These are phyloP conservation scores for Crepidodera aurea DNA, from an alignment of 2,888 invertebrate genomes.

Conservation along the genomic window DNA sequence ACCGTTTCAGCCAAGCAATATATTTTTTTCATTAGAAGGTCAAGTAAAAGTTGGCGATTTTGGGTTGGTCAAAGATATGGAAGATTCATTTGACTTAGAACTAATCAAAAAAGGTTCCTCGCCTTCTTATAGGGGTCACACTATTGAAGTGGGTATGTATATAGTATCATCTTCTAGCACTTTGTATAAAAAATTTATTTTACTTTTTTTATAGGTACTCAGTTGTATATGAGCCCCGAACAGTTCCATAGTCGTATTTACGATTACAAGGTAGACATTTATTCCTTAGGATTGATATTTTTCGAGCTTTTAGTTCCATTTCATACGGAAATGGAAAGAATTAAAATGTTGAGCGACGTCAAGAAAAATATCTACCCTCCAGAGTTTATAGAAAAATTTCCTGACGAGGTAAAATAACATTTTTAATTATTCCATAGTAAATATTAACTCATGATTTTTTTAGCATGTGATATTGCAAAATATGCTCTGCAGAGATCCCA, in stretches of 20 bases:
- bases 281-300: constrained; percentile 91
- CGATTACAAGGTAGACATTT: constrained; percentile 94
- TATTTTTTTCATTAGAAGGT: constrained; percentile 91
- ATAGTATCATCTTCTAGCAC: background rate
- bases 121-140: constrained; percentile 61
- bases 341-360: constrained; percentile 71
- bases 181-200: constrained; percentile 1
- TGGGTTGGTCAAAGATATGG: constrained; percentile 93
- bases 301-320: constrained; percentile 93
- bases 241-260: constrained; percentile 80
- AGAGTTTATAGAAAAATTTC: constrained; percentile 70
- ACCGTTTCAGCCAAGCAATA: constrained; percentile 80
- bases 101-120: constrained; percentile 60
- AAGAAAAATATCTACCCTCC: constrained; percentile 74
- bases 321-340: constrained; percentile 89
- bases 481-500: constrained; percentile 81
- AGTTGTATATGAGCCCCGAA: constrained; percentile 98
- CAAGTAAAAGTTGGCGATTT: constrained; percentile 97
- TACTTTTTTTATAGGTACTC: constrained; percentile 72
- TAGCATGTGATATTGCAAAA: constrained; percentile 76
- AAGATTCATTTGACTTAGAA: constrained; percentile 63
- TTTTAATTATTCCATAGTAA: background rate
- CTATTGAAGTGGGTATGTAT: constrained; percentile 70
- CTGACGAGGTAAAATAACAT: constrained; percentile 70
- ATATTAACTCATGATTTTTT: constrained; percentile 46